Evolutionary conservation across 1,140 invertebrate genomes (phyloP).

Genomic region (Ceratosolen solmsi): DNA sequence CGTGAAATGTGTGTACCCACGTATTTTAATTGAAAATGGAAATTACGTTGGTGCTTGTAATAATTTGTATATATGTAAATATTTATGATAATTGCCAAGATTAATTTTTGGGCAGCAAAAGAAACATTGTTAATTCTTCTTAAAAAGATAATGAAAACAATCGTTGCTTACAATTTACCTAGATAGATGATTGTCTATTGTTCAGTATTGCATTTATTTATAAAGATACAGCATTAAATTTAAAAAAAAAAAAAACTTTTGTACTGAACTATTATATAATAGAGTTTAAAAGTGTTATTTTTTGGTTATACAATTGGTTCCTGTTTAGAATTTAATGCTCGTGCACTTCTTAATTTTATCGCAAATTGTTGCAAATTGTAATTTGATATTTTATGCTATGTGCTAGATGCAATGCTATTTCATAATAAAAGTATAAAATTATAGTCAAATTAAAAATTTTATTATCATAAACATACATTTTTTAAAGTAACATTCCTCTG

Average conservation of each 20-base stretch:
- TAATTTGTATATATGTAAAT: slow-evolving; percentile 54
- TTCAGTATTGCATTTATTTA: slow-evolving; percentile 52
- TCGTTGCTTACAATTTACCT: slow-evolving; percentile 37
- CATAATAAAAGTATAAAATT: slow-evolving; percentile 45
- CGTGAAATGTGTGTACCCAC: background rate
- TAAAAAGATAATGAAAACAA: slow-evolving; percentile 31
- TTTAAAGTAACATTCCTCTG: too few relatives aligned
- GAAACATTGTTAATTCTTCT: slow-evolving; percentile 48
- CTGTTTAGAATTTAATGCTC: slow-evolving; percentile 40
- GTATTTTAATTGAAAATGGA: slow-evolving; percentile 17
- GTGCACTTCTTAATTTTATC: slow-evolving; percentile 23
- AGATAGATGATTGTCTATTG: slow-evolving; percentile 35
- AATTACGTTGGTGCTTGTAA: slow-evolving; percentile 39
- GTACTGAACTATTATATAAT: too few relatives aligned
- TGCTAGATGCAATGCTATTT: slow-evolving; percentile 48
- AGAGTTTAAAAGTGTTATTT: slow-evolving; percentile 21
- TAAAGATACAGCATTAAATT: slow-evolving; percentile 34
- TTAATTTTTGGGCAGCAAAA: slow-evolving; percentile 41
- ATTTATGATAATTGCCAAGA: slow-evolving; percentile 43
- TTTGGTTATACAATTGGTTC: slow-evolving; percentile 11
- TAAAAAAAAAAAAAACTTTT: slow-evolving; percentile 33
- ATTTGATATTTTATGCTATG: slow-evolving; percentile 44
- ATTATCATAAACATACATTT: background rate
- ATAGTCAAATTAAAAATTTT: slow-evolving; percentile 28
- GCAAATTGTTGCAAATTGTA: slow-evolving; percentile 44